These are phyloP conservation scores for Myiozetetes cayanensis DNA, from an alignment of 2,113 vertebrate species.

Conservation along the genomic window DNA sequence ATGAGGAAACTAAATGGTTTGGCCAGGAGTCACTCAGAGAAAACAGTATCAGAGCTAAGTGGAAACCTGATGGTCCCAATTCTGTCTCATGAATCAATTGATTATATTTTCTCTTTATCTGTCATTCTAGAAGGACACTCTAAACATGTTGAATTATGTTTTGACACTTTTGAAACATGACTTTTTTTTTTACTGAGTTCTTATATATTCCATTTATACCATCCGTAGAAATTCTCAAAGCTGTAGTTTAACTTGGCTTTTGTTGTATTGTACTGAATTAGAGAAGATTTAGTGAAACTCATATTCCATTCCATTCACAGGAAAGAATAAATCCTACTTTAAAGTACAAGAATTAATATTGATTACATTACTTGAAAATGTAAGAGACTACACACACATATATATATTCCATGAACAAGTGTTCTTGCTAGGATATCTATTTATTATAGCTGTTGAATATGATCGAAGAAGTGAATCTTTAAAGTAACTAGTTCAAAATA, in stretches of 20 bases:
- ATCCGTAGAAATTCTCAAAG: slow-evolving; percentile 22
- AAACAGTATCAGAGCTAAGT: background rate
- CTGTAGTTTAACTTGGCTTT: slow-evolving; percentile 30
- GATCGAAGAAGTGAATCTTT: background rate
- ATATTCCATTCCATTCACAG: background rate
- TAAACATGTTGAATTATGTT: slow-evolving; percentile 21
- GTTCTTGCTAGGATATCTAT: background rate
- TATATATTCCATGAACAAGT: background rate
- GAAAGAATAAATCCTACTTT: slow-evolving; percentile 22
- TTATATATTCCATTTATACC: slow-evolving; percentile 7
- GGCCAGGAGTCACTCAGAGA: background rate
- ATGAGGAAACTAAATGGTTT: background rate
- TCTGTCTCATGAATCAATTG: background rate
- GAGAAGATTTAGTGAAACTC: slow-evolving; percentile 28
- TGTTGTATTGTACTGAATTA: slow-evolving; percentile 4
- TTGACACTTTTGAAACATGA: slow-evolving; percentile 12
- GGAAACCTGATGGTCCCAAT: background rate
- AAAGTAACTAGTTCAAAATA: background rate
- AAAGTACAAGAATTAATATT: slow-evolving; percentile 36
- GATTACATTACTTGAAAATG: slow-evolving; percentile 30
- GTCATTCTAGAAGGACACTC: background rate
- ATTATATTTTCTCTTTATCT: background rate
- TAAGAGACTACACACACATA: background rate
- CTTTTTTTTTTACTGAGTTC: background rate
- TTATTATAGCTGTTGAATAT: background rate